Percentiles rank a stretch among this genome's conserved stretches.
phyloP scores from a whole-genome alignment of 2,888 invertebrate genomes.

The Drosophila koepferae region DNA sequence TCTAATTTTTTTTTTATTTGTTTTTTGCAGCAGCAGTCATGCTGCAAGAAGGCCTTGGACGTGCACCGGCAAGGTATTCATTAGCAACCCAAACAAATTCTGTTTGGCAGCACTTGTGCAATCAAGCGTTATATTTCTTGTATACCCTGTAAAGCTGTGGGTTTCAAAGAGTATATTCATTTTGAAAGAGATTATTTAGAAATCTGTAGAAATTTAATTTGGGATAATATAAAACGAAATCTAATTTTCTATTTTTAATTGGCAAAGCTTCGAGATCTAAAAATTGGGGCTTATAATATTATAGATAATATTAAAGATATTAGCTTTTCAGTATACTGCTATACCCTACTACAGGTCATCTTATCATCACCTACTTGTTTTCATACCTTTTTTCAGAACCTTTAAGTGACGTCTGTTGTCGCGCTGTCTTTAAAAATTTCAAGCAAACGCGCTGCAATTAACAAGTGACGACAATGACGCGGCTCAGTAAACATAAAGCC shows the following conservation, averaged over 20 bases:
- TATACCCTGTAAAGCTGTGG: constrained; percentile 10
- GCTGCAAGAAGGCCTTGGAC: constrained; percentile 1
- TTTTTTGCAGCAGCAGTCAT: constrained; percentile 32
- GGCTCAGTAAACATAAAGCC: background rate
- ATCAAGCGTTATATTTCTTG: constrained; percentile 30
- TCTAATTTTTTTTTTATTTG: constrained; percentile 7
- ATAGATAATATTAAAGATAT: too few species aligned
- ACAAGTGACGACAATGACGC: constrained; percentile 41
- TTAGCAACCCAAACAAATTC: constrained; percentile 59
- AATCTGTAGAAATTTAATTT: background rate
- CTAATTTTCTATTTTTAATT: too few species aligned
- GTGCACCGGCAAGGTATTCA: constrained; percentile 32
- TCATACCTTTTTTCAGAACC: constrained; percentile 16
- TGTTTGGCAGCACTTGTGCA: constrained; percentile 48
- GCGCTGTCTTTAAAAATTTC: constrained; percentile 20
- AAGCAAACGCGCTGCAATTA: constrained; percentile 38
- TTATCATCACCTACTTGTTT: background rate
- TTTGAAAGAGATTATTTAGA: background rate
- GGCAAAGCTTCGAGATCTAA: too few species aligned
- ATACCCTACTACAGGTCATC: background rate
- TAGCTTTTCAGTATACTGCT: too few species aligned
- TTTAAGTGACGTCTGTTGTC: constrained; percentile 23
- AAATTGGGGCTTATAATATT: too few species aligned
- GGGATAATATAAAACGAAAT: too few species aligned
- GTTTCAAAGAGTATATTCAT: background rate